A percentile compares a stretch with the other conserved stretches of the same genome.
These are phyloP conservation scores for Cenopis cana DNA, from an alignment of 2,888 invertebrate genomes.

Conservation along the genomic window DNA sequence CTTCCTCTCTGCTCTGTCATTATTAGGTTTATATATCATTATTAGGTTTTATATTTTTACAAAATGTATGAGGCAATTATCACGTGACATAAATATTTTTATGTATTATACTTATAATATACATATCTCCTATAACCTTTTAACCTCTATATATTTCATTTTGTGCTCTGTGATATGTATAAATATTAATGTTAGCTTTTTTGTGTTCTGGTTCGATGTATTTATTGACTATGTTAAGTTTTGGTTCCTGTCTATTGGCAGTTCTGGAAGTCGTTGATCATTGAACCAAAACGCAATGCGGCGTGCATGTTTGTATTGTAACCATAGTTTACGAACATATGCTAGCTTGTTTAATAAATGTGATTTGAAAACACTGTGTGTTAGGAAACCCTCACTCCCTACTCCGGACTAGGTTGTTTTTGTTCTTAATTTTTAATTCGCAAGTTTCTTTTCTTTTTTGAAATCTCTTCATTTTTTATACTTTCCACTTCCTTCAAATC, in stretches of 20 bases:
- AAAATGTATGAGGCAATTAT: slow-evolving; percentile 84
- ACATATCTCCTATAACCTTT: slow-evolving; percentile 74
- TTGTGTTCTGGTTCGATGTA: slow-evolving; percentile 84
- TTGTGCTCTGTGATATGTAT: slow-evolving; percentile 84
- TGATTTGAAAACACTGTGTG: slow-evolving; percentile 74
- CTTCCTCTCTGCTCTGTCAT: slow-evolving; percentile 87
- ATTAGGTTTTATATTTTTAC: slow-evolving; percentile 77
- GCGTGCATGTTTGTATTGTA: slow-evolving; percentile 83
- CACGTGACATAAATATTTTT: slow-evolving; percentile 78
- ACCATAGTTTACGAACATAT: slow-evolving; percentile 76
- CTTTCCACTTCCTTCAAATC: slow-evolving; percentile 55
- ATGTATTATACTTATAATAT: slow-evolving; percentile 68
- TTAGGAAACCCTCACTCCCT: slow-evolving; percentile 77
- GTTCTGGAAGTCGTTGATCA: slow-evolving; percentile 61
- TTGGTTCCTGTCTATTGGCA: slow-evolving; percentile 47
- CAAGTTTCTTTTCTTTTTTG: slow-evolving; percentile 55
- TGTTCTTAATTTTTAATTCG: slow-evolving; percentile 57
- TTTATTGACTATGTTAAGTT: slow-evolving; percentile 59
- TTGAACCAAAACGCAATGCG: slow-evolving; percentile 83
- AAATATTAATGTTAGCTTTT: slow-evolving; percentile 81
- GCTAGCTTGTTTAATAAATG: slow-evolving; percentile 84
- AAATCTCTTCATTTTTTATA: slow-evolving; percentile 56
- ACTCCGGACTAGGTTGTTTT: slow-evolving; percentile 68
- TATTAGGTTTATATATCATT: slow-evolving; percentile 84
- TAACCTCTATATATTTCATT: slow-evolving; percentile 82